Conservation (phyloP, 2,113 vertebrate genomes). For the Rhynchopsitta pachyrhyncha region DNA sequence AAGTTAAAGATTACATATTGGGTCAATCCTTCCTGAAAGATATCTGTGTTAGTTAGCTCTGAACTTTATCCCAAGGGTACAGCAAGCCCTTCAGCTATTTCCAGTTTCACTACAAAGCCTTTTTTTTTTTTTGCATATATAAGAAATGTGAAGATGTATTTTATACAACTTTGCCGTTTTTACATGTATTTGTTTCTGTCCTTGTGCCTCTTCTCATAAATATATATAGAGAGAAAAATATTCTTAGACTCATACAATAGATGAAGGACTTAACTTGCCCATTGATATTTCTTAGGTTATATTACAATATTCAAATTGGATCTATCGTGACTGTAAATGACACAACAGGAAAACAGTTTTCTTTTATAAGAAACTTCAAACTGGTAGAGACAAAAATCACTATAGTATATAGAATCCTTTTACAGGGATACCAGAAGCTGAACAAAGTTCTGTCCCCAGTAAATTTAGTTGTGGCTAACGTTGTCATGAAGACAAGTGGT, state of each 20-base stretch:
- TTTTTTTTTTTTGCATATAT: background rate
- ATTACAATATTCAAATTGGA: background rate
- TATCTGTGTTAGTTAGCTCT: background rate
- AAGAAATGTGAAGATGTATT: background rate
- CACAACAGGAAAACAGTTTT: background rate
- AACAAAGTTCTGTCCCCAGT: background rate
- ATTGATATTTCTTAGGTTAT: background rate
- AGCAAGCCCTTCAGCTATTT: background rate
- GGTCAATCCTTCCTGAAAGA: background rate
- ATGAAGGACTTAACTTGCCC: background rate
- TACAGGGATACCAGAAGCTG: background rate
- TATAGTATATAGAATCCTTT: background rate
- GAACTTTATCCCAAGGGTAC: background rate
- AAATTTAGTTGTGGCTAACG: background rate
- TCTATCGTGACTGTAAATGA: background rate
- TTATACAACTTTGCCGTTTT: background rate
- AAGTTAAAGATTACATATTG: background rate
- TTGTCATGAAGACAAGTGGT: background rate
- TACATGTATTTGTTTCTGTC: background rate
- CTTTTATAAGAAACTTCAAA: background rate
- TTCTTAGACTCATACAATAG: background rate
- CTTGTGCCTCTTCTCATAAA: background rate
- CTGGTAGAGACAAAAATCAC: background rate
- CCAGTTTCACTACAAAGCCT: background rate
- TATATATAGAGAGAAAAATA: background rate